Evolutionary conservation across 2,797 vertebrate species (phyloP), one percentile per base, ranked within the genome.

Genomic region (Myotis findleyi): DNA sequence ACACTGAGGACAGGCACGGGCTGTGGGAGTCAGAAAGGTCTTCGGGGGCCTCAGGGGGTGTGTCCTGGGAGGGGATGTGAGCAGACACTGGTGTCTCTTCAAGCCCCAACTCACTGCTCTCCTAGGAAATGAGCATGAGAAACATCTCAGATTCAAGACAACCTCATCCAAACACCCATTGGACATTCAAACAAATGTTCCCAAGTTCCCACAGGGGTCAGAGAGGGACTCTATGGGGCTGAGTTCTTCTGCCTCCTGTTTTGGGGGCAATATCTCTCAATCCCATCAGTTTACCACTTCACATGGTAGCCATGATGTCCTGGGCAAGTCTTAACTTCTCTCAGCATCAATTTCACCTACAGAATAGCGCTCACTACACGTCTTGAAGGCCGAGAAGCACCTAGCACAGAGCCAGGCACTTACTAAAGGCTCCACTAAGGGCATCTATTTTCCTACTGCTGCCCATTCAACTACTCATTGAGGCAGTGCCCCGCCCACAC

Each of bases 1-100:
- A 97, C 53, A 97, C 77, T 0, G 93, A 82, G 5, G 95, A 91
- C 77, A 93, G 94, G 76, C 72, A 85, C n/a, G 38, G 77, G 89
- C 41, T 18, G 17, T 69, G 82, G 77, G 83, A 47, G 33, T 81
- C 49, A 0, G 66, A 53, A 18, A 76, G 21, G 3, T 30, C 80
- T 49, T 80, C 5, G 0, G 77, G n/a, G 8, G 23, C 75, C 47
- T 69, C 27, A 4, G 36, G 0, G 44, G 53, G 44, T 1, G 5
- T 11, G 33, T 82, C 86, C 96, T 97, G 57, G 49, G 25, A 38
- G 21, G 20, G n/a, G 27, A 57, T 6, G 7, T 2, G 57, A 38
- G 51, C 16, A 36, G 12, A 14, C 16, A 14, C 44, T 1, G 2
- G 36, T 8, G 20, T 49, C 75, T 30, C 51, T 75, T 84, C 49